Evolutionary conservation across 2,797 vertebrate species (phyloP).

Genomic region (Pteronotus mesoamericanus): DNA sequence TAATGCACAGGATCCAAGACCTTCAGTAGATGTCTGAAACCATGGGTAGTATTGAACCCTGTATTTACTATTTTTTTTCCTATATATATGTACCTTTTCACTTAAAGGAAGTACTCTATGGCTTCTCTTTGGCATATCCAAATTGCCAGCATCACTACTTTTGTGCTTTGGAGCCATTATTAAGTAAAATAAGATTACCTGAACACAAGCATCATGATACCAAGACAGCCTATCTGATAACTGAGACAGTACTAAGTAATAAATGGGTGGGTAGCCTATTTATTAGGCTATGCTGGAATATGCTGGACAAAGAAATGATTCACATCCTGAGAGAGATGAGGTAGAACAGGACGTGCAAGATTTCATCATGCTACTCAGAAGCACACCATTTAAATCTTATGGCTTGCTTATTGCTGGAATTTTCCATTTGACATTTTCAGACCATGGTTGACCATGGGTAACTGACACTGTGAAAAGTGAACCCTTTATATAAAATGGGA

Average conservation of each 20-base stretch:
- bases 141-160: too few relatives aligned
- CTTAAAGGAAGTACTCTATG: too few relatives aligned
- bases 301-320: not conserved
- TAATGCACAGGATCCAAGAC: not conserved
- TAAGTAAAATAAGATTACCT: too few relatives aligned
- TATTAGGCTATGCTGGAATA: too few relatives aligned
- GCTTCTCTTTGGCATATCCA: too few relatives aligned
- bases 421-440: not conserved
- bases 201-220: too few relatives aligned
- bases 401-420: not conserved
- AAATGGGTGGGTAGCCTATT: not conserved
- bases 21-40: not conserved
- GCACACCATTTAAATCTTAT: not conserved
- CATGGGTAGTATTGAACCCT: too few relatives aligned
- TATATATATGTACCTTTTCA: too few relatives aligned
- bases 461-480: not conserved
- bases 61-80: too few relatives aligned
- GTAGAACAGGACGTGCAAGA: not conserved
- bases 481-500: not conserved
- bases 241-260: not conserved
- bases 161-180: too few relatives aligned
- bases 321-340: not conserved
- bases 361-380: not conserved
- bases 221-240: not conserved
- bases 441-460: not conserved